Evolutionary conservation across 1,140 invertebrate genomes (phyloP), one percentile per base, ranked within the genome.

Genomic region (Euwallacea fornicatus): DNA sequence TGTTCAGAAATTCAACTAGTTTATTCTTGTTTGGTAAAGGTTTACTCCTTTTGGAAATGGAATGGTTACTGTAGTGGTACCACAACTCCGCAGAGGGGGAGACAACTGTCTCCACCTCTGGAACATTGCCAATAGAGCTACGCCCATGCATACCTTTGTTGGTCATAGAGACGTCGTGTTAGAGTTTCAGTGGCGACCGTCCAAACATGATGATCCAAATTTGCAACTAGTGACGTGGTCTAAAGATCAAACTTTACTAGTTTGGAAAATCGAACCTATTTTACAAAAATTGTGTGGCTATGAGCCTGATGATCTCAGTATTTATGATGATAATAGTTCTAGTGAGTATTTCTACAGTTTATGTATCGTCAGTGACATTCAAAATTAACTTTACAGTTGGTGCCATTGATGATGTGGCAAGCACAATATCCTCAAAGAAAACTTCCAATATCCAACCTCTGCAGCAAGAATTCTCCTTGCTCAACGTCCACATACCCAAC

Each of bases 191-290:
- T 98, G 95, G 95, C 86, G 93, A 69, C 86, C 89, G 53, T 87
- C 88, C 72, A 84, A 79, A 83, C 83, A 81, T 79, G 85, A 83
- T 82, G 86, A 79, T 76, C 83, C 75, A 56, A 90, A 94, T 76
- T 91, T 91, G 82, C 93, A 98, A 80, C 81, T 98, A n/a, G 88
- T 98, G 0, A 98, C 95, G 0, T 98, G 95, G 96, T 96, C 94
- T 0, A 91, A 94, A 79, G 96, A 98, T 86, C 94, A 97, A 76
- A 95, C 89, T 60, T 84, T 98, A 16, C 84, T 96, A 64, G 89
- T 98, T 13, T 98, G 95, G 91, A 90, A 90, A 79, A 92, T 98
- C 75, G 93, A 95, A 81, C 87, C 90, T 41, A 89, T 90, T 73
- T 83, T 97, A 63, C 88, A 94, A 74, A 94, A 93, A 79, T 82